Evolutionary conservation across 2,113 vertebrate species (phyloP).

Genomic region (Castor canadensis): DNA sequence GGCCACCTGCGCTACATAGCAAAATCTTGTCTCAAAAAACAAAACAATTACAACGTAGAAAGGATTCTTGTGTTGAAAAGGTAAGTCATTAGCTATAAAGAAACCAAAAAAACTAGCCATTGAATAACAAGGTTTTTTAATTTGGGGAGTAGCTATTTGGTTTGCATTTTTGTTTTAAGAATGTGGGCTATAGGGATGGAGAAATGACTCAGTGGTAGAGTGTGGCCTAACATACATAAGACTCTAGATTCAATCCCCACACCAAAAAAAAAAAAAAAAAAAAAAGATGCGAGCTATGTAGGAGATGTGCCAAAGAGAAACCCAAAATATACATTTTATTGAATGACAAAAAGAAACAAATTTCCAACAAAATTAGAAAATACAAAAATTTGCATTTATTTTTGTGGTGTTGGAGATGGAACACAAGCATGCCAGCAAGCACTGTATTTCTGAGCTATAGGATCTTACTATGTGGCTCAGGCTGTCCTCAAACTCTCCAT

Average conservation of each 20-base stretch:
- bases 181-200: background rate
- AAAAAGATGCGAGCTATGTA: background rate
- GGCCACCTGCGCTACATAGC: no score
- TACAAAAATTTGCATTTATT: no score
- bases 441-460: no score
- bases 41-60: no score
- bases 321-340: background rate
- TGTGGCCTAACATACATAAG: no score
- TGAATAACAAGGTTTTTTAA: constrained; percentile 35
- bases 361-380: background rate
- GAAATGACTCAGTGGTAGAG: background rate
- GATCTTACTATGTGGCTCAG: no score
- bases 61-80: constrained; percentile 46
- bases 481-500: no score
- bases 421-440: no score
- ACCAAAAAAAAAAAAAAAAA: background rate
- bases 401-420: no score
- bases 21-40: no score
- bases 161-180: background rate
- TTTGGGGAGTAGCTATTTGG: no score
- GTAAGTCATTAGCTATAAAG: background rate
- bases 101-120: constrained; percentile 37
- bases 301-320: background rate
- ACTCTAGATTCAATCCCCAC: background rate
- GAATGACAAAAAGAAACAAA: background rate